phyloP scores from a whole-genome alignment of 35 echinoderm and acorn worm species.

The Strongylocentrotus purpuratus region DNA sequence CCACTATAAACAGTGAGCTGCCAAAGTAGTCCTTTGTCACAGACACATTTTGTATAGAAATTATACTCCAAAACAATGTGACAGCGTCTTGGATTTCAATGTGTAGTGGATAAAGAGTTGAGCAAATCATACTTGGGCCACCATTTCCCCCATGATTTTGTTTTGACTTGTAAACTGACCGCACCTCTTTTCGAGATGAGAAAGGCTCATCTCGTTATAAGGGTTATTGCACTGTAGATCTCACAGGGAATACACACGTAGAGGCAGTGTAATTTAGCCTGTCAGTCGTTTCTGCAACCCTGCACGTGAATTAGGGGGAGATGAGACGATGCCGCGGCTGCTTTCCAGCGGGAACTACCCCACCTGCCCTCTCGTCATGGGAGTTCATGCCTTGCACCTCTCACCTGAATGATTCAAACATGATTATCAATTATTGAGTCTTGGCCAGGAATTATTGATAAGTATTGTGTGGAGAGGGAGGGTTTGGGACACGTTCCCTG shows the following conservation, averaged over 20 bases:
- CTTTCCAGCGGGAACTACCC: neutral
- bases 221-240: neutral
- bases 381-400: neutral
- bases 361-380: neutral
- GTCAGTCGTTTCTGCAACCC: neutral
- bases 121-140: neutral
- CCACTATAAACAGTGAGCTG: too few species aligned
- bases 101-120: too few species aligned
- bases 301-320: neutral
- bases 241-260: neutral
- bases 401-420: neutral
- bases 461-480: neutral
- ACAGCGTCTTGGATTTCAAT: too few species aligned
- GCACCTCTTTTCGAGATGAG: neutral
- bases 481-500: neutral
- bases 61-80: too few species aligned
- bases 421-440: slow-evolving; percentile 19
- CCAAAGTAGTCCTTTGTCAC: too few species aligned
- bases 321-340: neutral
- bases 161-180: neutral
- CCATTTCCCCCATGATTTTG: neutral
- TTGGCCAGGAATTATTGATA: neutral
- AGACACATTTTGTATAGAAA: too few species aligned
- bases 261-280: neutral
- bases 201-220: neutral